Conservation (phyloP, 2,888 invertebrate genomes). For the Allacma fusca region DNA sequence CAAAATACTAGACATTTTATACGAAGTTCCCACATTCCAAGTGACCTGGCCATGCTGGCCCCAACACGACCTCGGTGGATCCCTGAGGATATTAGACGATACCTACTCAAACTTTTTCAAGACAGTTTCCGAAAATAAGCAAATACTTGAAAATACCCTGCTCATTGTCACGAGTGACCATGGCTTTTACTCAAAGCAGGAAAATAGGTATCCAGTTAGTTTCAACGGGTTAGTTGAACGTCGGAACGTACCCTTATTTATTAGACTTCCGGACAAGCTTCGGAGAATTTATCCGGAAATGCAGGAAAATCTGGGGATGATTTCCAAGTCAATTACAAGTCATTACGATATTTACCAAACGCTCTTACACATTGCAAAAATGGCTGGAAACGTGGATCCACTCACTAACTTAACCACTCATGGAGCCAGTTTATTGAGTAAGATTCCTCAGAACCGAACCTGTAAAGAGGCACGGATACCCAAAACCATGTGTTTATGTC, state of each 20-base stretch:
- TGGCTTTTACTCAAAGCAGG: slow-evolving; percentile 22
- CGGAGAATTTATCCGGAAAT: slow-evolving; percentile 34
- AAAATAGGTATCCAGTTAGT: slow-evolving; percentile 41
- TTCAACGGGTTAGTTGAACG: slow-evolving; percentile 49
- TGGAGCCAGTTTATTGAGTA: slow-evolving; percentile 31
- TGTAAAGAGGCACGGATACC: slow-evolving; percentile 44
- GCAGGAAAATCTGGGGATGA: slow-evolving; percentile 32
- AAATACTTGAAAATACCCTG: slow-evolving; percentile 48
- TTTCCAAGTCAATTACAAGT: slow-evolving; percentile 45
- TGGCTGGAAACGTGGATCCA: neutral
- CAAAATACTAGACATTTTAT: slow-evolving; percentile 42
- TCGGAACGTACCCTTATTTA: slow-evolving; percentile 44
- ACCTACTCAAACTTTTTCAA: slow-evolving; percentile 46
- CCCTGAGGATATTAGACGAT: slow-evolving; percentile 41
- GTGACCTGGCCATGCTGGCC: slow-evolving; percentile 48
- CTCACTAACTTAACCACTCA: neutral
- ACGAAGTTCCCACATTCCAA: slow-evolving; percentile 44
- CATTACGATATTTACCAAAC: slow-evolving; percentile 53
- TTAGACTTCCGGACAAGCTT: slow-evolving; percentile 45
- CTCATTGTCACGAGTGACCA: slow-evolving; percentile 51
- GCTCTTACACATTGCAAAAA: slow-evolving; percentile 38
- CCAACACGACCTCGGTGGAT: slow-evolving; percentile 44
- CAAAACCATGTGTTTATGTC: neutral
- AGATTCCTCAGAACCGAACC: slow-evolving; percentile 31
- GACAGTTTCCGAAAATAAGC: slow-evolving; percentile 26